Evolutionary conservation across 2,113 vertebrate species (phyloP).

Genomic region (Anthoscopus minutus): DNA sequence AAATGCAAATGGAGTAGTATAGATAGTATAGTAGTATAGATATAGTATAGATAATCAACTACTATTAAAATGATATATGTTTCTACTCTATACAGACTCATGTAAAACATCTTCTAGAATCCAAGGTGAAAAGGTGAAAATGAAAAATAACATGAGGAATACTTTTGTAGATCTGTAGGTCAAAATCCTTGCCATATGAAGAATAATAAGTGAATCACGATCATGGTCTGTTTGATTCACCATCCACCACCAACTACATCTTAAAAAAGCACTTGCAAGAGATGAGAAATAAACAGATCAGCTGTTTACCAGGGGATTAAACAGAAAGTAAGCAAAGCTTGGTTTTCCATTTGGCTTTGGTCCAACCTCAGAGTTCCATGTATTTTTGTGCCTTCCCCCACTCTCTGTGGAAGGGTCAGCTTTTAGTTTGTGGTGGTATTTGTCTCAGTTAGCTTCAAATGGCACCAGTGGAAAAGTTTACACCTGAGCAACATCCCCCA

Average conservation of each 20-base stretch:
- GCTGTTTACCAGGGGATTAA: not conserved
- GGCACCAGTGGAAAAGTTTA: not conserved
- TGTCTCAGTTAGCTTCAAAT: not conserved
- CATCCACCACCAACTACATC: not conserved
- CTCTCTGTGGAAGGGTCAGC: not conserved
- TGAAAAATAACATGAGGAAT: not conserved
- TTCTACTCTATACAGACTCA: not conserved
- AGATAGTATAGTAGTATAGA: not conserved
- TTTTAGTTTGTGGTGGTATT: not conserved
- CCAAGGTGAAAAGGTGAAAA: not conserved
- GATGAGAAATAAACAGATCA: not conserved
- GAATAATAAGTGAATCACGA: not conserved
- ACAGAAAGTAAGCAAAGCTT: not conserved
- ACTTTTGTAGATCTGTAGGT: not conserved
- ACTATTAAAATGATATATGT: not conserved
- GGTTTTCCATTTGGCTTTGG: not conserved
- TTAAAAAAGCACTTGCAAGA: not conserved
- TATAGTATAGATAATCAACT: not conserved
- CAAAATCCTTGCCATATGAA: not conserved
- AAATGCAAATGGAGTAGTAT: not conserved
- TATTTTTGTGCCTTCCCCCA: not conserved
- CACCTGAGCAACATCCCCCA: not conserved
- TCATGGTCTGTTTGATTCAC: not conserved
- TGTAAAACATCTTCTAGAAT: not conserved
- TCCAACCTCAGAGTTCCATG: fast-evolving